Percentiles rank a stretch among this genome's conserved stretches.
Conservation (phyloP, 1,140 invertebrate species). For the Gryllus bimaculatus region DNA sequence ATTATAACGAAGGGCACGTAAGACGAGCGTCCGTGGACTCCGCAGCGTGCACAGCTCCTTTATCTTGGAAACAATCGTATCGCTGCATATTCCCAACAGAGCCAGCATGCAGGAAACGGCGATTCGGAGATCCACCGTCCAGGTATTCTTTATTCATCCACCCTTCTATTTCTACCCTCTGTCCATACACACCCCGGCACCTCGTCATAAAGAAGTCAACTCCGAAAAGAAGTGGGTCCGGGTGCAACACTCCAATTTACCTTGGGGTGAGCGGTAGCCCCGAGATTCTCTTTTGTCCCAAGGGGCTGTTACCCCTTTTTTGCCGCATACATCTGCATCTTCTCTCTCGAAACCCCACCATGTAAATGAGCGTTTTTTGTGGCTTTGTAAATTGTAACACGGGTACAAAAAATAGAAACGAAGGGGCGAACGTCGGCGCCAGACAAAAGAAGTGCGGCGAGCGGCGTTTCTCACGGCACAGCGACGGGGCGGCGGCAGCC, state of each 20-base stretch:
- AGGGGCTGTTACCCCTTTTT: neutral
- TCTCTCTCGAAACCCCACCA: neutral
- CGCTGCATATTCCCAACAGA: too few relatives aligned
- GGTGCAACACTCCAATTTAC: neutral
- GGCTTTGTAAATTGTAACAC: neutral
- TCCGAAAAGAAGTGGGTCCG: neutral
- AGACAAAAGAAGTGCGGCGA: neutral
- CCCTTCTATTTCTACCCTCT: too few relatives aligned
- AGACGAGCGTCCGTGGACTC: too few relatives aligned
- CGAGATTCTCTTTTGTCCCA: too few relatives aligned
- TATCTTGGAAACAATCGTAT: too few relatives aligned
- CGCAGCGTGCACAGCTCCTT: too few relatives aligned
- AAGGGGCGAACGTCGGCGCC: neutral
- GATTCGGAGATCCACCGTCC: too few relatives aligned
- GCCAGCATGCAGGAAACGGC: too few relatives aligned
- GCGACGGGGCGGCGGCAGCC: too few relatives aligned
- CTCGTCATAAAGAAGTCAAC: constrained; percentile 2
- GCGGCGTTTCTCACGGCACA: neutral
- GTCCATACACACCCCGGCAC: too few relatives aligned
- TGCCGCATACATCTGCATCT: neutral
- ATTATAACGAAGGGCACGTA: too few relatives aligned
- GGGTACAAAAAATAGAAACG: neutral
- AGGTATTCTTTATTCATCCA: too few relatives aligned
- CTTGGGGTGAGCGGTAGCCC: neutral
- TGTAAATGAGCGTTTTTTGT: constrained; percentile 1